Percentiles rank a stretch among this genome's conserved stretches.
Evolutionary conservation across 2,113 vertebrate species (phyloP).

Genomic region (Cochlearius cochlearius): DNA sequence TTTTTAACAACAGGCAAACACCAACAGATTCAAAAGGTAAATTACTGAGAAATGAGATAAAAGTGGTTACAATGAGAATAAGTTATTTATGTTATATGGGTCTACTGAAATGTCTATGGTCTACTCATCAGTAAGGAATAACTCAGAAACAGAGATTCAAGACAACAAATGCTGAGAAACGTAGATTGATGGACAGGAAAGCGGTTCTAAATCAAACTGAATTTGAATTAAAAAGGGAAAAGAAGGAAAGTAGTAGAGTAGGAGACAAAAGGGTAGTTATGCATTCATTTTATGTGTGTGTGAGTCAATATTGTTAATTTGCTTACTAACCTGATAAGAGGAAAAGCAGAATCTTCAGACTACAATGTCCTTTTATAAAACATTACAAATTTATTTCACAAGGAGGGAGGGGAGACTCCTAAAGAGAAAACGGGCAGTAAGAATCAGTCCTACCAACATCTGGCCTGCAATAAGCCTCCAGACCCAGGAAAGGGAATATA

Average conservation of each 20-base stretch:
- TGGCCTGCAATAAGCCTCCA: neutral
- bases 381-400: neutral
- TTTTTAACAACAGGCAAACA: neutral
- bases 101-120: neutral
- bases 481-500: neutral
- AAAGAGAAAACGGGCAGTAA: neutral
- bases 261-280: neutral
- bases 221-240: neutral
- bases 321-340: neutral
- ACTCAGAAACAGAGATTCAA: neutral
- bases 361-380: neutral
- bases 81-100: accelerated
- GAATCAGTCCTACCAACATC: neutral
- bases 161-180: neutral
- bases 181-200: neutral
- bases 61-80: neutral
- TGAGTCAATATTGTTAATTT: neutral
- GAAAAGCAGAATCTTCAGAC: neutral
- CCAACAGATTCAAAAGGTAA: neutral
- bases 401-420: neutral
- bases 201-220: neutral
- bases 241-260: neutral
- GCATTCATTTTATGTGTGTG: neutral
- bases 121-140: neutral
- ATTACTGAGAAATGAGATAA: neutral